Evolutionary conservation across 2,888 invertebrate genomes (phyloP), one percentile per base, ranked within the genome.

Genomic region (Xestia rhomboidea): DNA sequence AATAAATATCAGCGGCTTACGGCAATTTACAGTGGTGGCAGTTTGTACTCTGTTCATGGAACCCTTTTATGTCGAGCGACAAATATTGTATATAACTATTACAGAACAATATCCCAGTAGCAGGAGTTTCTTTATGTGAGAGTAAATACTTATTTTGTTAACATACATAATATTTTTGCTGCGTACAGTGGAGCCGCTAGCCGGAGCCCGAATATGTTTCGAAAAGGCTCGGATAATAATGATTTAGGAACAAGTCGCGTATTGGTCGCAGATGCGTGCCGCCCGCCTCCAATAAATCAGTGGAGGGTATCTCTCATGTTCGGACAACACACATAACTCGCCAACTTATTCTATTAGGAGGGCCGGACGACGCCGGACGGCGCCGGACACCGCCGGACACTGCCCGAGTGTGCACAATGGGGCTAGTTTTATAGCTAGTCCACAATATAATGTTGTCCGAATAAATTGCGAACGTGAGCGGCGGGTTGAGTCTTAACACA

Each of bases 401-500:
- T 46, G 54, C 62, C 68, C 87, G 78, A 81, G 82, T 87, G 86
- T 79, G 68, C 46, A 68, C 80, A 82, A 87, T 88, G 83, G 78
- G 75, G 41, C 68, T 77, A 79, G 87, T 88, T 88, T 85, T 88
- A 83, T 85, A 76, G 68, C 72, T 68, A 78, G 79, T 27, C 71
- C 70, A 79, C 73, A 81, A 81, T 88, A 86, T 88, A 81, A 88
- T 87, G 82, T 83, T 76, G 81, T 84, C 79, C 80, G 78, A 81
- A 88, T 84, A 84, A 81, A 85, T 86, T 76, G 68, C 41, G 67
- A 74, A 80, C 85, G 71, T 69, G 73, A 57, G 73, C 66, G 64
- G 21, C 1, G 30, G 8, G 24, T 49, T 11, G 0, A 38, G 6
- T 18, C n/a, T 41, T 64, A 57, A 76, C 49, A 27, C 38, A 41